Base-by-base conservation (phyloP, 2,113 vertebrate species). In the Sterrhoptilus dennistouni region DNA sequence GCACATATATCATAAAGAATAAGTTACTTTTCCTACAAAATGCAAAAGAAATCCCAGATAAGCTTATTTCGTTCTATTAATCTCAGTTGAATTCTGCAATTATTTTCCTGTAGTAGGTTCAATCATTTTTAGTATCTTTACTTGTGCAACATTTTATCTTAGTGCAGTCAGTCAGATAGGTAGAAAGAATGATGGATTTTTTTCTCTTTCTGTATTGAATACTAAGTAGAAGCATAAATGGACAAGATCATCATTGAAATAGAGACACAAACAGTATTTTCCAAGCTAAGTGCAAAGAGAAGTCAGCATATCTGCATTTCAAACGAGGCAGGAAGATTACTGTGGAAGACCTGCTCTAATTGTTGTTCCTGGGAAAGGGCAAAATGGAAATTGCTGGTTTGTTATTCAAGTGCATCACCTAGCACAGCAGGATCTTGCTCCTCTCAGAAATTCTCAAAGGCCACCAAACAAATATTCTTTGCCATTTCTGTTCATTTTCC, bases 361-460 rank as follows among this genome's bases (percentile, higher is more conserved):
- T 90, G 44, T 70, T 1, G 0, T 66, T 90, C 52, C 52, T 44
- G 47, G 50, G 80, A 95, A 93, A 92, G 64, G 44, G 33, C 50
- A 93, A 77, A 90, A 92, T 93, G 83, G 47, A 89, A 93, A 93
- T 90, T 75, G 36, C 56, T 86, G 83, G 21, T 92, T 83, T 75
- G 54, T 66, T 90, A 12, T 81, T 94, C 52, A 77, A 2, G 4
- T 3, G 5, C 83, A 86, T 87, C 90, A 81, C 64, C 72, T 64
- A 69, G 71, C 86, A 86, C 76, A 93, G 78, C 53, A 76, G 82
- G 90, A 63, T 35, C 38, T 47, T n/a, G 14, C 18, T 88, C 50
- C 38, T 86, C 15, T 3, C 71, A 74, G 42, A 74, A 20, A 85
- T 71, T 72, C 61, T 93, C 45, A 53, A 40, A 71, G 31, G 49